phyloP scores from a whole-genome alignment of 2,888 invertebrate species.

The Dryomyza anilis region DNA sequence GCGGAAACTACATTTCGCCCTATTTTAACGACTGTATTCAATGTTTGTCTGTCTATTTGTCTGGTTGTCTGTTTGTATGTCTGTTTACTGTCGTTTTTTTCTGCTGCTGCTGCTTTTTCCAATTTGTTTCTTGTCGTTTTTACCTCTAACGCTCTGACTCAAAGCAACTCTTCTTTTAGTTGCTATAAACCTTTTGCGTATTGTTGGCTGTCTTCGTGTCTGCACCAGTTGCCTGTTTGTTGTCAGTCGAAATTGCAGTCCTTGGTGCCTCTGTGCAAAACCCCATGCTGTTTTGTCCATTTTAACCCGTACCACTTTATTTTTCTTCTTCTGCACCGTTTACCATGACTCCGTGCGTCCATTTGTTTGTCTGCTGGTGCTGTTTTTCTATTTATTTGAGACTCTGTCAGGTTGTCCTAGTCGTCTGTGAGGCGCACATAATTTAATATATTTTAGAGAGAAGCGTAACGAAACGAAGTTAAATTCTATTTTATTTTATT shows the following conservation, averaged over 20 bases:
- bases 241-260: no score
- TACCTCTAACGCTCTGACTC: not conserved
- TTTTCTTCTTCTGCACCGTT: not conserved
- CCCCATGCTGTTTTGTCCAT: not conserved
- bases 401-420: constrained; percentile 17
- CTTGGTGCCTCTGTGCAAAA: no score
- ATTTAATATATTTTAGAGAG: constrained; percentile 31
- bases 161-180: not conserved
- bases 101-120: not conserved
- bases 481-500: constrained; percentile 14
- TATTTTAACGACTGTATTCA: no score
- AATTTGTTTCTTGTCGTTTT: not conserved
- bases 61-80: not conserved
- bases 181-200: no score
- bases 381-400: constrained; percentile 1
- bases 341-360: not conserved
- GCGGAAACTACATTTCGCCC: no score
- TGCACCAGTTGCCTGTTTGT: not conserved
- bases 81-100: not conserved
- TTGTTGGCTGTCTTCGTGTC: not conserved
- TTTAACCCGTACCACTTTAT: not conserved
- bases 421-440: constrained; percentile 28
- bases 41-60: not conserved
- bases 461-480: constrained; percentile 23
- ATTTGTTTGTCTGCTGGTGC: not conserved